Evolutionary conservation across 37 sponge, comb jelly and placozoan species (phyloP).

Genomic region (Ephydatia muelleri): DNA sequence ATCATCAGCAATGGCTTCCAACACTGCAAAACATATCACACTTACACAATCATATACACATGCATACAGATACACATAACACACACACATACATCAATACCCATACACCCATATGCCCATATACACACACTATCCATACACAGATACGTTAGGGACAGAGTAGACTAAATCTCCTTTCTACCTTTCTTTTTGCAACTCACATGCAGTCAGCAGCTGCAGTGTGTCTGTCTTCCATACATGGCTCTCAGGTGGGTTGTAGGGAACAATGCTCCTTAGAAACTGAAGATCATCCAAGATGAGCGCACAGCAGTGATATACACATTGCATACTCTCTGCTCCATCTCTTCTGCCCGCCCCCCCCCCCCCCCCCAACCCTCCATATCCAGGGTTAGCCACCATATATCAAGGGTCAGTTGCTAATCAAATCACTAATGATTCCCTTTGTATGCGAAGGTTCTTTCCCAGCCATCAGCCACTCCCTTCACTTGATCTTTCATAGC

Average conservation of each 20-base stretch:
- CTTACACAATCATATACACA: slow-evolving; percentile 19
- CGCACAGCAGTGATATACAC: too few relatives aligned
- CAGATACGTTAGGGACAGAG: too few relatives aligned
- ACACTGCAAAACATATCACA: not conserved
- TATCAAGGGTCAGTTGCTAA: not conserved
- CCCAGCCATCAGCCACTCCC: not conserved
- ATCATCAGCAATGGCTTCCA: slow-evolving; percentile 17
- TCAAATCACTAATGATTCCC: not conserved
- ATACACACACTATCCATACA: too few relatives aligned
- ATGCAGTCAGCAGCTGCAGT: slow-evolving; percentile 22
- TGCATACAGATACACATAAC: slow-evolving; percentile 2
- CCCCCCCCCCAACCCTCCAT: too few relatives aligned
- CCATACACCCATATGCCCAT: too few relatives aligned
- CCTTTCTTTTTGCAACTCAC: not conserved
- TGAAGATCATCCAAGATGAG: not conserved
- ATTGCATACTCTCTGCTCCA: too few relatives aligned
- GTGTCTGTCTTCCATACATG: not conserved
- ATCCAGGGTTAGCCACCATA: too few relatives aligned
- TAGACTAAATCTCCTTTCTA: not conserved
- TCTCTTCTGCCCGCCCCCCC: too few relatives aligned
- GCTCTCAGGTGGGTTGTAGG: slow-evolving; percentile 17
- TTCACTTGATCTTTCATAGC: not conserved
- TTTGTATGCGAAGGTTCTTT: not conserved
- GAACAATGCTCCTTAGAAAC: slow-evolving; percentile 40
- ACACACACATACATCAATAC: slow-evolving; percentile 38